Percentiles rank a stretch among this genome's conserved stretches.
These are phyloP conservation scores for Larimichthys crocea DNA, from an alignment of 2,113 vertebrate genomes.

Conservation along the genomic window DNA sequence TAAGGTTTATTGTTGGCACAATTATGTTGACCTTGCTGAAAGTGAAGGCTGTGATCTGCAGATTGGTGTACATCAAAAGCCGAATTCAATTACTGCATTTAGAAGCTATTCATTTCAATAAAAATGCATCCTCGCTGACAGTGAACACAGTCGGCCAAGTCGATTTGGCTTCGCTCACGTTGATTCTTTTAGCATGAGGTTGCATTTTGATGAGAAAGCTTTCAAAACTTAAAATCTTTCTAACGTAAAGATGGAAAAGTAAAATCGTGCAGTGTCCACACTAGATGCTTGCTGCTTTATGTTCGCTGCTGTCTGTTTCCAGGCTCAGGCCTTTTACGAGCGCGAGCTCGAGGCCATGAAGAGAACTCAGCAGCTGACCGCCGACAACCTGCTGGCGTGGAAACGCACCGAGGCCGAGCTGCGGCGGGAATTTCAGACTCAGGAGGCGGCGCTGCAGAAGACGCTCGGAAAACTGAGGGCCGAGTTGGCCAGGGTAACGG, in stretches of 20 bases:
- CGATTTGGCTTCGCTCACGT: slow-evolving; percentile 9
- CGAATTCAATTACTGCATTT: slow-evolving; percentile 6
- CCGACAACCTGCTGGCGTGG: slow-evolving; percentile 94
- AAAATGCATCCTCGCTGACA: neutral
- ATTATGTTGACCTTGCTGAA: slow-evolving; percentile 2
- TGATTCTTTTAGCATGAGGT: slow-evolving; percentile 5
- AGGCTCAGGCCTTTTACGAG: slow-evolving; percentile 96
- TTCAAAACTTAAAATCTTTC: neutral
- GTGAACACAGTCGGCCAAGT: slow-evolving; percentile 1
- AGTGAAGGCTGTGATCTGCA: slow-evolving; percentile 20
- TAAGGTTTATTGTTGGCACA: slow-evolving; percentile 4
- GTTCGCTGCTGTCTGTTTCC: neutral
- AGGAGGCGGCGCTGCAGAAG: slow-evolving; percentile 94
- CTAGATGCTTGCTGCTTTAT: neutral
- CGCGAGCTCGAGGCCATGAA: slow-evolving; percentile 97
- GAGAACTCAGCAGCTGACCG: slow-evolving; percentile 95
- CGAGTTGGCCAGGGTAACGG: slow-evolving; percentile 88
- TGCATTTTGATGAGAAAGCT: slow-evolving; percentile 19
- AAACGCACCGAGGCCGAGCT: slow-evolving; percentile 96
- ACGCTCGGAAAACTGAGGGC: slow-evolving; percentile 77
- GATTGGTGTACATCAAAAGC: neutral
- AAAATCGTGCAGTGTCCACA: neutral
- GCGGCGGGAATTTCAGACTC: slow-evolving; percentile 94
- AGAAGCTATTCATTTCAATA: slow-evolving; percentile 26
- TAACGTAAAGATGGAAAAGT: too few species aligned